Evolutionary conservation across 2,888 invertebrate species (phyloP).

Genomic region (Drosophila infuscata): DNA sequence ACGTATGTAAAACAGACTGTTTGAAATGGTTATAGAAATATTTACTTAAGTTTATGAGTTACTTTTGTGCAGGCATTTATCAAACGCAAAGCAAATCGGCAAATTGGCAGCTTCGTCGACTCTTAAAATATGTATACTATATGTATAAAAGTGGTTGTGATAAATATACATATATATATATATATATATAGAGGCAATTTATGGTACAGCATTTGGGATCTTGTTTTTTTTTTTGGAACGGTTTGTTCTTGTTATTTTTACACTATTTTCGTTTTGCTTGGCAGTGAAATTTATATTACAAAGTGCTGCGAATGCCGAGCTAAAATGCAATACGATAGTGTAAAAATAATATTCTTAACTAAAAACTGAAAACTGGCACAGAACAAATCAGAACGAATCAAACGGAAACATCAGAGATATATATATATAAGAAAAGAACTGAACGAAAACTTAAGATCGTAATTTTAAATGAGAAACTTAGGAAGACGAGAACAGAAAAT

Average conservation of each 20-base stretch:
- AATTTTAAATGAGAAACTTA: conserved; percentile 6
- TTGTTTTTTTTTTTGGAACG: background rate
- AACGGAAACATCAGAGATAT: conserved; percentile 18
- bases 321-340: conserved; percentile 63
- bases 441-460: conserved; percentile 22
- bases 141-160: conserved; percentile 28
- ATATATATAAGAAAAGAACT: conserved; percentile 10
- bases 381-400: conserved; percentile 18
- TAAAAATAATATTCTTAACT: conserved; percentile 67
- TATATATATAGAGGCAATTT: conserved; percentile 32
- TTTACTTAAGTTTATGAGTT: conserved; percentile 20
- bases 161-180: conserved; percentile 8
- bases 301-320: conserved; percentile 62
- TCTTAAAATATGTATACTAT: conserved; percentile 27
- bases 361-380: conserved; percentile 20
- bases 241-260: conserved; percentile 57
- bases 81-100: conserved; percentile 49
- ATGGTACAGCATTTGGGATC: conserved; percentile 43
- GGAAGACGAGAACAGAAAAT: conserved; percentile 20
- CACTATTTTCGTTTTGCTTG: conserved; percentile 57
- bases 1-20: conserved; percentile 9
- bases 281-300: conserved; percentile 64
- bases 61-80: conserved; percentile 41
- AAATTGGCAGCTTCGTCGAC: conserved; percentile 33
- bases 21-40: conserved; percentile 4